Percentiles rank a stretch among this genome's conserved stretches.
These are phyloP conservation scores for Neria commutata DNA, from an alignment of 2,888 invertebrate genomes.

Conservation along the genomic window DNA sequence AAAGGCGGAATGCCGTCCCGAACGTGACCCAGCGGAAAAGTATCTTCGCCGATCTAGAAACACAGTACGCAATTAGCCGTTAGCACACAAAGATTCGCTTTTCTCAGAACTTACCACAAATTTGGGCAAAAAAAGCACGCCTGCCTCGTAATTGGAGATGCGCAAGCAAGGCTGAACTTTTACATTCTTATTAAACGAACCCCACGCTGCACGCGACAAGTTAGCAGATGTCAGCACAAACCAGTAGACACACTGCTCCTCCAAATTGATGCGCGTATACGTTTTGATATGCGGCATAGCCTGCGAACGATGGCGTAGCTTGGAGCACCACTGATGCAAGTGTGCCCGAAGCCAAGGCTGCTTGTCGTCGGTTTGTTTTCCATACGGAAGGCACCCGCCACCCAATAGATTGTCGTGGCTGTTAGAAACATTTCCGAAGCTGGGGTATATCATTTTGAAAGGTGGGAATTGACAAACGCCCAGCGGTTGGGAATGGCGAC, in stretches of 20 bases:
- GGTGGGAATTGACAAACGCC: constrained; percentile 65
- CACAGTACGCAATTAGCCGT: not conserved
- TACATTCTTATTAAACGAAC: constrained; percentile 68
- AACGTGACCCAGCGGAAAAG: constrained; percentile 65
- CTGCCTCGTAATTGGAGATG: constrained; percentile 88
- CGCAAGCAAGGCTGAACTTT: constrained; percentile 67
- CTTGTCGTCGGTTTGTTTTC: constrained; percentile 75
- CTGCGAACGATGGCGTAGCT: constrained; percentile 69
- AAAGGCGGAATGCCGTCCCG: constrained; percentile 60
- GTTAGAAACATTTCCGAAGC: constrained; percentile 79
- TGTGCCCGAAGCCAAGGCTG: constrained; percentile 82
- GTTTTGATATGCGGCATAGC: constrained; percentile 97
- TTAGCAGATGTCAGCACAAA: constrained; percentile 92
- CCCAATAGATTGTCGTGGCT: constrained; percentile 86
- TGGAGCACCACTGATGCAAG: constrained; percentile 85
- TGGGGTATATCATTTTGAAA: constrained; percentile 76
- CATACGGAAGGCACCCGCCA: constrained; percentile 89
- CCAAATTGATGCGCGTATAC: constrained; percentile 79
- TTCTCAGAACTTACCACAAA: constrained; percentile 71
- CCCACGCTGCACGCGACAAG: constrained; percentile 98
- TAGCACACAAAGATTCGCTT: not conserved
- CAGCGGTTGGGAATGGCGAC: constrained; percentile 64
- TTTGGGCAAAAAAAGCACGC: constrained; percentile 85
- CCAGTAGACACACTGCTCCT: constrained; percentile 67
- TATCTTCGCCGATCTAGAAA: constrained; percentile 67